Base-by-base conservation (phyloP, 2,888 invertebrate genomes). In the Halictus quadricinctus region DNA sequence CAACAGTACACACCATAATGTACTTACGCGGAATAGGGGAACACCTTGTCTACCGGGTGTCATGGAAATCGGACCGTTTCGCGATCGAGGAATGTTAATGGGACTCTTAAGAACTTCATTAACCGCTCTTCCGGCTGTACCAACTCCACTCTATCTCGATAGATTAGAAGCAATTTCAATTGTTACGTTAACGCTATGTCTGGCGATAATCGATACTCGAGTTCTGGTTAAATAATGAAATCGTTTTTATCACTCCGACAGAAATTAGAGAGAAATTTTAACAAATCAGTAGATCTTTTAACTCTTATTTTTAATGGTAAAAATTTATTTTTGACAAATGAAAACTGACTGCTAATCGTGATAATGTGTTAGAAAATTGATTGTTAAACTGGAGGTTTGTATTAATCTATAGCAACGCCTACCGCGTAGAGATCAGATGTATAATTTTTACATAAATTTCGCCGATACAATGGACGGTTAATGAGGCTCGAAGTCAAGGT, bases 1-100 rank as follows among this genome's bases (percentile, higher is more conserved):
- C 94, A 94, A 94, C 94, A 94, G 93, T 91, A 90, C 90, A 91
- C 92, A 90, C 92, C 90, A 88, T 92, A 92, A 92, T 93, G 91
- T 91, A 90, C 91, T 92, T 92, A 92, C 87, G 90, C 88, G 90
- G 89, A 92, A 92, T 90, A 92, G 89, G 85, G 90, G 88, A 91
- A 92, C 91, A 92, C 91, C 90, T 91, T 87, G 88, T 85, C 84
- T 88, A 92, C 88, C 91, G 92, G 92, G 91, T 91, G 91, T 90
- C 85, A 86, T 75, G 84, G 83, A 90, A 89, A 85, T 86, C 82
- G 60, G 74, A 66, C 64, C 25, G 72, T 41, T 66, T 60, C 76
- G 83, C 70, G 77, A 60, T n/a, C 46, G 50, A 48, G 46, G 48
- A 54, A 74, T n/a, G 58, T 46, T 50, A 48, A 64, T 36, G n/a